Base-by-base conservation (phyloP, 2,888 invertebrate species). In the Mystacides longicornis region DNA sequence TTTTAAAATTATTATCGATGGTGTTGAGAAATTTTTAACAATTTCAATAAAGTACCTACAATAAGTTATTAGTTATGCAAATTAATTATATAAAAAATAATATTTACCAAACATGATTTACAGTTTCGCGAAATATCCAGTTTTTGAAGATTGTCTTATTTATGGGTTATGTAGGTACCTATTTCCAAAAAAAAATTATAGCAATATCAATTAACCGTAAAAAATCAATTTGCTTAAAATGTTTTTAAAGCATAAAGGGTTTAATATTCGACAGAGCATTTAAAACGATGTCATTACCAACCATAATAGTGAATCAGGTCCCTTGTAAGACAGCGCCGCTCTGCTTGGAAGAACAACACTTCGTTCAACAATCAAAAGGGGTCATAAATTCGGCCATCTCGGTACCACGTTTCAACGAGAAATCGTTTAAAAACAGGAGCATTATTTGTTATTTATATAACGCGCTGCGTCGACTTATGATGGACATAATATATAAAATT, bases 301-400 rank as follows among this genome's bases (percentile, higher is more conserved):
- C 37, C 51, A 43, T 51, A 51, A 51, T 51, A 51, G 51, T 51
- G 51, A 51, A 51, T 51, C 51, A 51, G 18, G 23, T 16, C 45
- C 51, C 51, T 45, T 43, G 51, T 51, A 42, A 20, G n/a, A 19
- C 22, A 20, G 21, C 21, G 21, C 20, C 16, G 50, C 50, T 19
- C 16, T 31, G 20, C n/a, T 20, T 33, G 37, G n/a, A 37, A 37
- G 4, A 3, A 37, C 37, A 7, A 37, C 37, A 33, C 51, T 21
- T 51, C 37, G n/a, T 22, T 37, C 20, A 23, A 21, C 23, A 2
- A 20, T 16, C n/a, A 33, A 33, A 22, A 16, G 51, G 51, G 21
- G 21, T 33, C 51, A 9, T 19, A 48, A 48, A 48, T 48, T 9
- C n/a, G 22, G 14, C 48, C 22, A 48, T 37, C 37, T 14, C 37